phyloP scores from a whole-genome alignment of 2,797 vertebrate species.

The Lacerta agilis region DNA sequence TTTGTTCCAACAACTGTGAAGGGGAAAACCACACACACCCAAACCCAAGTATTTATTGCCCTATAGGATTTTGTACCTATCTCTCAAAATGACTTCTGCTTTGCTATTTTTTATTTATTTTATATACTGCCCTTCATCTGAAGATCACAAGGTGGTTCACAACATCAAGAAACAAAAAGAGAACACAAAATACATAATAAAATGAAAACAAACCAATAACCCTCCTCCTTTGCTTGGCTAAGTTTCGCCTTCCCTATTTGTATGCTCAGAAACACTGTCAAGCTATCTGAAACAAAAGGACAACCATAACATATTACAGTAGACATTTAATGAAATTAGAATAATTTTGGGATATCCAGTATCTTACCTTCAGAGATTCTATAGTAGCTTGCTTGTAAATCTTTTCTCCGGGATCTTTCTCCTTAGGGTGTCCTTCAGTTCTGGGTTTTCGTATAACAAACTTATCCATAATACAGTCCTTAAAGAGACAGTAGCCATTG shows the following conservation, averaged over 20 bases:
- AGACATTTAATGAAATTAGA: not conserved
- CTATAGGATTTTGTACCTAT: not conserved
- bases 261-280: not conserved
- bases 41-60: not conserved
- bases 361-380: conserved; percentile 87
- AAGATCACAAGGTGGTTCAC: too few species aligned
- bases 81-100: not conserved
- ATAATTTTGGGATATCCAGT: not conserved
- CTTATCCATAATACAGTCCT: conserved; percentile 82
- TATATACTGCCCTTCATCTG: too few species aligned
- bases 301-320: not conserved
- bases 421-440: conserved; percentile 60
- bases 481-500: not conserved
- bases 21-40: too few species aligned
- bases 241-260: not conserved
- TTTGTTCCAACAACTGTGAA: not conserved
- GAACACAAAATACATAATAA: too few species aligned
- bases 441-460: conserved; percentile 84
- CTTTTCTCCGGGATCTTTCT: conserved; percentile 71
- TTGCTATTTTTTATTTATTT: not conserved
- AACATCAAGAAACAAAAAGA: too few species aligned
- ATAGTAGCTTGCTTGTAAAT: conserved; percentile 87
- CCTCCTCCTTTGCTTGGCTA: too few species aligned
- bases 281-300: not conserved
- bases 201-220: too few species aligned